Evolutionary conservation across 2,113 vertebrate species (phyloP).

Genomic region (Pygathrix nemaeus): DNA sequence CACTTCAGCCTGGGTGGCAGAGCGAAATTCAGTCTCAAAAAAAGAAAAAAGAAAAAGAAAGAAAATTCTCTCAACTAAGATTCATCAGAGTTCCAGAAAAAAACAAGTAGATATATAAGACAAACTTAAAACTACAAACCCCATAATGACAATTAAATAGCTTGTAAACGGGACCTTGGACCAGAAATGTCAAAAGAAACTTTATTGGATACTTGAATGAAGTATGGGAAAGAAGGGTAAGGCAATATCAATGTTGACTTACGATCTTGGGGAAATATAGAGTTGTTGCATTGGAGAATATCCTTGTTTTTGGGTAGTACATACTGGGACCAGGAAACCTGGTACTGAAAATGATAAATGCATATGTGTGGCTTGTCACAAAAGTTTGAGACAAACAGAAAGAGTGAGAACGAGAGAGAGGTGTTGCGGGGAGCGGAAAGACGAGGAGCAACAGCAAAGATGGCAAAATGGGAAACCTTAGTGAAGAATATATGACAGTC

Average conservation of each 20-base stretch:
- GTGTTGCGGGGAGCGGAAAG: background rate
- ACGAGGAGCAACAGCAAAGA: background rate
- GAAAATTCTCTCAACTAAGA: background rate
- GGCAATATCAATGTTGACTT: background rate
- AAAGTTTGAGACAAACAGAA: background rate
- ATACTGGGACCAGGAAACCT: too few species aligned
- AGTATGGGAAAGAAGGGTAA: background rate
- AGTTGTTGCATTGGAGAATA: background rate
- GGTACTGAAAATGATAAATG: background rate
- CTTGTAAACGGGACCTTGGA: background rate
- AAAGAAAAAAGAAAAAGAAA: background rate
- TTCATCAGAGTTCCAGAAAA: background rate
- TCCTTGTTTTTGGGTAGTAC: background rate
- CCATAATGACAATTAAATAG: too few species aligned
- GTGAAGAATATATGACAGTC: background rate
- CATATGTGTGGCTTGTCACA: background rate
- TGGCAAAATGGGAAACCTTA: background rate
- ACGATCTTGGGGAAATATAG: too few species aligned
- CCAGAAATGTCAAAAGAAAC: background rate
- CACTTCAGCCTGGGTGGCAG: too few species aligned
- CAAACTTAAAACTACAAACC: background rate
- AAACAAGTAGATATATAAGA: background rate
- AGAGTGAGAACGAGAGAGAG: accelerated
- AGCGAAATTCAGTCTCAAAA: too few species aligned
- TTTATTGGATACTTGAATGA: background rate